Evolutionary conservation across 1,140 invertebrate species (phyloP).

Genomic region (Gyrodactylus salaris): DNA sequence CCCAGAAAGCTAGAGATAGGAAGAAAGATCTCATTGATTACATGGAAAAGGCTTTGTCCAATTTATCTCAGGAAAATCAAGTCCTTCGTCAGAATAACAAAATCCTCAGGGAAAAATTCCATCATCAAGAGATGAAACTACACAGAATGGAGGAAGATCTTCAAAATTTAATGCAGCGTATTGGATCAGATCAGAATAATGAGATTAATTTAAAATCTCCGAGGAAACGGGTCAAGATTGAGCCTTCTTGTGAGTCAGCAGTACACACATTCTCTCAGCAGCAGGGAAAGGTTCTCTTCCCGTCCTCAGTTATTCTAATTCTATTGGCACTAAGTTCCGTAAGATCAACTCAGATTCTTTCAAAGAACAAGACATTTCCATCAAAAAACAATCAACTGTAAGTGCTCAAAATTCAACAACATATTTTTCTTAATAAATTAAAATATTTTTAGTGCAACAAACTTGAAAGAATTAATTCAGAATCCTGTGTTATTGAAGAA

Average conservation of each 20-base stretch:
- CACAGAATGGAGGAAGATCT: background rate
- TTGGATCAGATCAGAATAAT: background rate
- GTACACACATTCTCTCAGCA: background rate
- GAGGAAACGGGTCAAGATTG: background rate
- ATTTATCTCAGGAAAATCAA: background rate
- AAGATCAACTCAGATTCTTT: no score
- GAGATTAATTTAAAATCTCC: background rate
- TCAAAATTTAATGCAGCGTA: background rate
- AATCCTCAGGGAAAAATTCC: background rate
- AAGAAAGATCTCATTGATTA: background rate
- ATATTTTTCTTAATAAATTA: no score
- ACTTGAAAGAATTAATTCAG: no score
- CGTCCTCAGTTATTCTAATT: background rate
- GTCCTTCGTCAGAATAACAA: background rate
- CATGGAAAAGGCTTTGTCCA: background rate
- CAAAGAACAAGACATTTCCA: no score
- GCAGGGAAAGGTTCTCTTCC: background rate
- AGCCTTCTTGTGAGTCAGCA: background rate
- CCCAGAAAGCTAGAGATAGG: background rate
- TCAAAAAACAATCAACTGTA: no score
- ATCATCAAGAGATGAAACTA: background rate
- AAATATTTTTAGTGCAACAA: no score
- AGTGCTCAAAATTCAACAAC: no score
- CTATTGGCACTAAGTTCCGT: no score
- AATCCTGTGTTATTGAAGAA: background rate